Evolutionary conservation across 2,797 vertebrate genomes (phyloP).

Genomic region (Synanceia verrucosa): DNA sequence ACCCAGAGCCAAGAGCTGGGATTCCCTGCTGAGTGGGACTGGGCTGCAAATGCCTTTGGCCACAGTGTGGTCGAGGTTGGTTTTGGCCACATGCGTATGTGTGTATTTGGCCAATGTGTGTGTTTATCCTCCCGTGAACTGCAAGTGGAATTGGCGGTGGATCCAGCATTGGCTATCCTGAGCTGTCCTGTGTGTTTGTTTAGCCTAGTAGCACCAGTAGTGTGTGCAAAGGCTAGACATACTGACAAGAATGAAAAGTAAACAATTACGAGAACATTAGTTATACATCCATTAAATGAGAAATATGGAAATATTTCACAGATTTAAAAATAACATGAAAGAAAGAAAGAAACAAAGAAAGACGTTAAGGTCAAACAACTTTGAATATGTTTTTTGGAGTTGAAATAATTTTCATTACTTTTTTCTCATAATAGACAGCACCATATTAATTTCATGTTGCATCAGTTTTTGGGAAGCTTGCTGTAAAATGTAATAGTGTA

Average conservation of each 20-base stretch:
- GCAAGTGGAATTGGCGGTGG: conserved; percentile 64
- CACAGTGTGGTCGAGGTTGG: conserved; percentile 46
- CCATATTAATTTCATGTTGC: accelerated
- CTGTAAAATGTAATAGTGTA: not conserved
- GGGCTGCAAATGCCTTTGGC: conserved; percentile 60
- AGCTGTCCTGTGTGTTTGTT: conserved; percentile 14
- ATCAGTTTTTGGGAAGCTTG: not conserved
- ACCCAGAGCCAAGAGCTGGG: conserved; percentile 52
- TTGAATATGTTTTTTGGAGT: too few species aligned
- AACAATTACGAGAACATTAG: not conserved
- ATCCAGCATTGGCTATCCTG: conserved; percentile 31
- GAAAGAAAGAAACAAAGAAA: not conserved
- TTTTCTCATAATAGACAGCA: not conserved
- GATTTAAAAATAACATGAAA: not conserved
- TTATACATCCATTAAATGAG: too few species aligned
- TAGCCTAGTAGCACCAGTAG: conserved; percentile 46
- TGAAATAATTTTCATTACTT: too few species aligned
- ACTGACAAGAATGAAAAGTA: not conserved
- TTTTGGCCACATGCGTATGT: conserved; percentile 56
- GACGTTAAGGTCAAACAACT: too few species aligned
- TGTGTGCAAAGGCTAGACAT: conserved; percentile 23
- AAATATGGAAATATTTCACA: not conserved
- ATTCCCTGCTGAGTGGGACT: conserved; percentile 57
- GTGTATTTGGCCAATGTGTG: conserved; percentile 51
- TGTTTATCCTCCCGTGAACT: conserved; percentile 64